Conservation (phyloP, 2,797 vertebrate genomes). For the Ataeniobius toweri region DNA sequence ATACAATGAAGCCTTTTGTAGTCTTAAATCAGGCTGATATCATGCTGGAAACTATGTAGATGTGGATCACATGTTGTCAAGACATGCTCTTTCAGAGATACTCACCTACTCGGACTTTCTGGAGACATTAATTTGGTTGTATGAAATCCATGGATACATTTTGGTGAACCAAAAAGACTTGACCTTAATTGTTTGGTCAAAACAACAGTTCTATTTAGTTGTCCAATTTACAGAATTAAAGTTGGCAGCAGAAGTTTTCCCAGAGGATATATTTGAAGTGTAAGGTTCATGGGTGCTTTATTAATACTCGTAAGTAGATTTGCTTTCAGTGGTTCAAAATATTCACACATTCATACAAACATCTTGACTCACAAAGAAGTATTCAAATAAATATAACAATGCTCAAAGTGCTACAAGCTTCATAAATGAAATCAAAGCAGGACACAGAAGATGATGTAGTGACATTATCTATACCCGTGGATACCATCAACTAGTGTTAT, state of each 20-base stretch:
- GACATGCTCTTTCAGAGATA: conserved; percentile 70
- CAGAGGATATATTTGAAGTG: background rate
- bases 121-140: conserved; percentile 76
- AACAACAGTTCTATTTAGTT: conserved; percentile 24
- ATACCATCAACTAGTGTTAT: background rate
- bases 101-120: conserved; percentile 75
- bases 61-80: conserved; percentile 82
- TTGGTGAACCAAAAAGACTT: conserved; percentile 35
- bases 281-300: background rate
- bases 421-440: too few relatives aligned
- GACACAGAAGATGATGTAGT: background rate
- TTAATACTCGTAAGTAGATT: too few relatives aligned
- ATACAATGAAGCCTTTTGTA: conserved; percentile 80
- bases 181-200: conserved; percentile 34
- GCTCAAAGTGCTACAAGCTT: too few relatives aligned
- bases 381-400: too few relatives aligned
- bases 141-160: conserved; percentile 54
- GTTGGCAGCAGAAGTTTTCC: conserved; percentile 1
- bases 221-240: conserved; percentile 5
- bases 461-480: background rate
- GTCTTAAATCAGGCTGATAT: conserved; percentile 80
- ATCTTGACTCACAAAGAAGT: too few relatives aligned
- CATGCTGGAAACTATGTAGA: conserved; percentile 84
- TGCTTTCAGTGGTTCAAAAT: too few relatives aligned
- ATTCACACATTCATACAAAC: too few relatives aligned